These are phyloP conservation scores for Cydia amplana DNA, from an alignment of 1,140 invertebrate species.

Conservation along the genomic window DNA sequence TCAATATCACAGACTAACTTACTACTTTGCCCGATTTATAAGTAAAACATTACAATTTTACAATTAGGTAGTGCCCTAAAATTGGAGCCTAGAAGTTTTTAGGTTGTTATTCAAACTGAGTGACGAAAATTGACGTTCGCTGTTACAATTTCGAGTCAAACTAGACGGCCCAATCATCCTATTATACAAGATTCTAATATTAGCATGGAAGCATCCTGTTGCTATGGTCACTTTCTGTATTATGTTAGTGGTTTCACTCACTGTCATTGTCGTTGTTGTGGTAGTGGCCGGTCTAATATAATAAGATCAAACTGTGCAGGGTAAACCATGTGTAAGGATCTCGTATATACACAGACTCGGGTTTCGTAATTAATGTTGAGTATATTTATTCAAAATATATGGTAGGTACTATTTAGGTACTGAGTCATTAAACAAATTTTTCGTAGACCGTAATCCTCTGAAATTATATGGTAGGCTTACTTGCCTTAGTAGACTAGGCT, in stretches of 20 bases:
- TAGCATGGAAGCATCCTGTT: constrained; percentile 13
- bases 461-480: too few relatives aligned
- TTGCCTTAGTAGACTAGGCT: neutral
- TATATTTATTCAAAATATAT: too few relatives aligned
- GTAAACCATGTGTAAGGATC: too few relatives aligned
- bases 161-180: constrained; percentile 18
- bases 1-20: constrained; percentile 21
- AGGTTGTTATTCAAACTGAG: neutral
- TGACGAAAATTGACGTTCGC: constrained; percentile 4
- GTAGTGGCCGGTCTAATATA: neutral
- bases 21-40: neutral
- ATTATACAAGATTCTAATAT: constrained; percentile 15
- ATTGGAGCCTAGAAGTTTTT: neutral
- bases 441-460: too few relatives aligned
- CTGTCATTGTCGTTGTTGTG: neutral
- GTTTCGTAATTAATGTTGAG: too few relatives aligned
- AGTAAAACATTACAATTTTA: neutral
- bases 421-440: too few relatives aligned
- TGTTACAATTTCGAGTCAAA: constrained; percentile 18
- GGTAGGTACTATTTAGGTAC: too few relatives aligned
- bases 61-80: neutral
- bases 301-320: neutral
- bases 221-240: constrained; percentile 17
- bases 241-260: neutral
- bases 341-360: too few relatives aligned